Percentiles rank a stretch among this genome's conserved stretches.
Conservation (phyloP, 2,888 invertebrate species). For the Rhorus exstirpatorius region DNA sequence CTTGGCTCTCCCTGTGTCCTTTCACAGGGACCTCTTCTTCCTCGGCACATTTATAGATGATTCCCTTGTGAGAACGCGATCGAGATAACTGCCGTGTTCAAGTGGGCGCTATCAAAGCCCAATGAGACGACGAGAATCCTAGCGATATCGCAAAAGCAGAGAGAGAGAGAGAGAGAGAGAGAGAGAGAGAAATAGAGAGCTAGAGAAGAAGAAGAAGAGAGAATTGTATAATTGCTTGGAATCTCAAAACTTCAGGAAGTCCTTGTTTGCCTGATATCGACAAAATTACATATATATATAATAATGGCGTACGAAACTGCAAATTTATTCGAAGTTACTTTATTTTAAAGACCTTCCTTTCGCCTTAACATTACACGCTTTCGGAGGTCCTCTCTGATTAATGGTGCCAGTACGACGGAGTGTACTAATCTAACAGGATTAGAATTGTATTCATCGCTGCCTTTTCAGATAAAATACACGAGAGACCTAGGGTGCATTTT, state of each 20-base stretch:
- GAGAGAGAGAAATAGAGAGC: conserved; percentile 13
- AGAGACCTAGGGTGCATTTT: too few species aligned
- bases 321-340: conserved; percentile 23
- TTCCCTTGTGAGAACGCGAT: conserved; percentile 39
- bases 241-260: conserved; percentile 36
- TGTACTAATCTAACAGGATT: too few species aligned
- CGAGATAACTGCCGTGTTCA: conserved; percentile 60
- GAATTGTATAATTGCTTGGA: conserved; percentile 27
- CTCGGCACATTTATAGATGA: conserved; percentile 6
- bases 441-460: too few species aligned
- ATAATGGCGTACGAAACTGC: not conserved
- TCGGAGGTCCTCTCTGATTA: not conserved
- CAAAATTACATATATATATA: not conserved
- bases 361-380: conserved; percentile 24
- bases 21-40: conserved; percentile 28
- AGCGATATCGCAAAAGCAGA: conserved; percentile 42
- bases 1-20: conserved; percentile 47
- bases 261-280: conserved; percentile 33
- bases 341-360: not conserved
- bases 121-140: conserved; percentile 51
- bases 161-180: conserved; percentile 17
- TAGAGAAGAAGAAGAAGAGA: conserved; percentile 17
- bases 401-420: too few species aligned
- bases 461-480: too few species aligned
- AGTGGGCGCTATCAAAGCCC: conserved; percentile 62